Base-by-base conservation (phyloP, 2,888 invertebrate species). In the Cerastoderma edule region DNA sequence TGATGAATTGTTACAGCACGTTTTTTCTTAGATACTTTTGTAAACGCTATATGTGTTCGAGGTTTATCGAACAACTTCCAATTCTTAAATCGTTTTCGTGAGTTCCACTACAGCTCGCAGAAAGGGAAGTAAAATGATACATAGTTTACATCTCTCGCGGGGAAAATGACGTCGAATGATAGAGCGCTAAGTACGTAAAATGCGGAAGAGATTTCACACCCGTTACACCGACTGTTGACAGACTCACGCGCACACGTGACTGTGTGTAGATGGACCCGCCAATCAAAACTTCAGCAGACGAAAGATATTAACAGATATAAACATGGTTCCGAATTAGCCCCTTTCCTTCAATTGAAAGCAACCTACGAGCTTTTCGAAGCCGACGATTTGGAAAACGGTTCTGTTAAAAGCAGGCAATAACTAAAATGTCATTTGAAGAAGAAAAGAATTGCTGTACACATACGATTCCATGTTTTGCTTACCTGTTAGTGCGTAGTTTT, bases 201-300 rank as follows among this genome's bases (percentile, higher is more conserved):
- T 28, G 16, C 19, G 8, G 57, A 16, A 33, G 57, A 60, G 54
- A 48, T 64, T 66, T 63, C 64, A 46, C 48, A 71, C 57, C 66
- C 67, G 69, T 69, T 68, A 72, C 67, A 46, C 60, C 57, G 32
- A 46, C 64, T 67, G 74, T 72, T 70, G 78, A 72, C 67, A 68
- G 67, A 74, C 60, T 53, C 78, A 70, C 74, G 78, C 66, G 78
- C 78, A 72, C 78, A 57, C 78, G 78, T 72, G 78, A 75, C 57
- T 72, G 63, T 66, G 72, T 68, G 75, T 72, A 72, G 74, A 78
- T 53, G 71, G 78, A 71, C 57, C 67, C 78, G 78, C 78, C 78
- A 78, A 78, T 78, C 78, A 78, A 78, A 46, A 65, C 68, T 67
- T 75, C 74, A 65, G 66, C 64, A 78, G 65, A 72, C 71, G 74